Evolutionary conservation across 2,888 invertebrate genomes (phyloP).

Genomic region (Eupeodes luniger): DNA sequence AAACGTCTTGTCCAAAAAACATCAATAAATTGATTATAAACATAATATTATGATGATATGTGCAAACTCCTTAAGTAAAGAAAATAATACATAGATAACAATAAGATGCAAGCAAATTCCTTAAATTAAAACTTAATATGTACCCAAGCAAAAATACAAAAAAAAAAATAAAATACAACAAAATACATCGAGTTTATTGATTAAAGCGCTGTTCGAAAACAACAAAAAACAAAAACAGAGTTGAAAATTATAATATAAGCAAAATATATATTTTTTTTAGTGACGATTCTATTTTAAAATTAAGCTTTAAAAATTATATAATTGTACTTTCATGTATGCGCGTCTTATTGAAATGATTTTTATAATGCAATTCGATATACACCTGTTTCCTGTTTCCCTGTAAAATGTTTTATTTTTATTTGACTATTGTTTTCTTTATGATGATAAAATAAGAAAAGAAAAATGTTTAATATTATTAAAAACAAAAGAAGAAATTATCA

Average conservation of each 20-base stretch:
- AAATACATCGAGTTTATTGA: conserved; percentile 14
- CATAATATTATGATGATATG: background rate
- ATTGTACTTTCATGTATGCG: background rate
- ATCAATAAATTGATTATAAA: conserved; percentile 9
- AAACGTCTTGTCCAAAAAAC: background rate
- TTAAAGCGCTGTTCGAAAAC: conserved; percentile 9
- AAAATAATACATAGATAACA: background rate
- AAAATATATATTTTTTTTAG: conserved; percentile 1
- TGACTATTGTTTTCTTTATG: conserved; percentile 32
- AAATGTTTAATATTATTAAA: conserved; percentile 31
- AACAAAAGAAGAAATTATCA: conserved; percentile 33
- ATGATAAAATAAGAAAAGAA: conserved; percentile 38
- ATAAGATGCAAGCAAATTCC: conserved; percentile 9
- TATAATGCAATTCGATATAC: conserved; percentile 30
- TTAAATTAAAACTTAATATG: conserved; percentile 15
- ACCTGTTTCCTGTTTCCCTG: conserved; percentile 19
- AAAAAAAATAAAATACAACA: background rate
- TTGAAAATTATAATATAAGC: conserved; percentile 34
- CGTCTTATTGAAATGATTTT: conserved; percentile 22
- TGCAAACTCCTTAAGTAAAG: conserved; percentile 1
- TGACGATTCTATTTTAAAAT: conserved; percentile 35
- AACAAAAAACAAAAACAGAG: background rate
- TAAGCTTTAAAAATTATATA: conserved; percentile 11
- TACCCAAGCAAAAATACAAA: conserved; percentile 12
- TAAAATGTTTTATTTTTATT: conserved; percentile 33